Conservation (phyloP, 92 coral and sea anemone species). For the Desmophyllum pertusum region DNA sequence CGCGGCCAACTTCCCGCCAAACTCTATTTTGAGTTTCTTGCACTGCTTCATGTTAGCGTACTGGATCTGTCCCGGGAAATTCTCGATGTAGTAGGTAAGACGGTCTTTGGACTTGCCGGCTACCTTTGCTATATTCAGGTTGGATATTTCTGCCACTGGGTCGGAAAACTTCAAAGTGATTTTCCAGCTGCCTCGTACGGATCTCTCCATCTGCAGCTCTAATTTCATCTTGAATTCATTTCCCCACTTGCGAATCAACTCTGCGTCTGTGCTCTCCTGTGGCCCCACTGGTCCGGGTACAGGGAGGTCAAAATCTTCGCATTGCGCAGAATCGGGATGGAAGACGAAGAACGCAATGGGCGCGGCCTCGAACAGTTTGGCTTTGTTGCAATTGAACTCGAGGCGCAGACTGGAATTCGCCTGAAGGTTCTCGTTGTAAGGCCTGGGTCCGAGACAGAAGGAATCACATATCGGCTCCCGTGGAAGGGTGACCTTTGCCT, state of each 20-base stretch:
- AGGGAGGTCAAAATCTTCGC: conserved; percentile 28
- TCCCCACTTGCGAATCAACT: conserved; percentile 22
- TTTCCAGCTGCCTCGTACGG: conserved; percentile 47
- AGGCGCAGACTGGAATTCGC: conserved; percentile 24
- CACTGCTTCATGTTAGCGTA: conserved; percentile 37
- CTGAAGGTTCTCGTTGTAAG: conserved; percentile 2
- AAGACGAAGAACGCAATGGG: conserved; percentile 31
- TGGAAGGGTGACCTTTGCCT: conserved; percentile 6
- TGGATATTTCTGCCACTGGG: conserved; percentile 26
- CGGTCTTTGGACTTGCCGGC: conserved; percentile 13
- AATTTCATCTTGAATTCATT: conserved; percentile 36
- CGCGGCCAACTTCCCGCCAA: conserved; percentile 13
- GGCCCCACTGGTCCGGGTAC: background rate
- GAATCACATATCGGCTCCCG: background rate
- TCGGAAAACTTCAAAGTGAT: conserved; percentile 17
- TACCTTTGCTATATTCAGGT: conserved; percentile 16
- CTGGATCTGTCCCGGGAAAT: conserved; percentile 43
- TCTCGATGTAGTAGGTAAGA: conserved; percentile 25
- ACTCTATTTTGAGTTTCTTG: conserved; percentile 14
- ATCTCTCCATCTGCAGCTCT: conserved; percentile 24
- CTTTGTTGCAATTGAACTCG: conserved; percentile 33
- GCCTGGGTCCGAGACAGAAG: conserved; percentile 21
- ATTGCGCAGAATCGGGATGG: conserved; percentile 1
- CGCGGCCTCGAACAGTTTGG: conserved; percentile 25
- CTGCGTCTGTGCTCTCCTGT: conserved; percentile 21